Percentiles rank a stretch among this genome's conserved stretches.
Conservation (phyloP, 2,113 vertebrate species). For the Antennarius striatus region DNA sequence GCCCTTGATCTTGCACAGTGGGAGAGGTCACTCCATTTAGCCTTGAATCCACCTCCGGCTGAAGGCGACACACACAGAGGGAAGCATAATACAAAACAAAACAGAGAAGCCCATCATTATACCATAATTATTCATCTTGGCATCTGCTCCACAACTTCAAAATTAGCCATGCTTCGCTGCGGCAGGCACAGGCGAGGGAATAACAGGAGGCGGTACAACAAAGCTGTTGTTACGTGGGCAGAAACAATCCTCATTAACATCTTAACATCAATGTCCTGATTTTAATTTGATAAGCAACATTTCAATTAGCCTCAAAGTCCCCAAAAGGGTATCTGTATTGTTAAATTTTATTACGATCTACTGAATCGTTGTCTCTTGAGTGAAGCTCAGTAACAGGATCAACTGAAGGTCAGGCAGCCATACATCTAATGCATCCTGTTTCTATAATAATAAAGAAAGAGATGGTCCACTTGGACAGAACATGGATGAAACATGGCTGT, state of each 20-base stretch:
- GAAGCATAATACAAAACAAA: not conserved
- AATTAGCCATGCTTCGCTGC: constrained; percentile 35
- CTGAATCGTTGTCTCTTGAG: too few relatives aligned
- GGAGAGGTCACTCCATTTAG: constrained; percentile 88
- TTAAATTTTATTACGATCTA: not conserved
- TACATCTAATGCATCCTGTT: too few relatives aligned
- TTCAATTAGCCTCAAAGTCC: constrained; percentile 19
- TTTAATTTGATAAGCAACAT: constrained; percentile 5
- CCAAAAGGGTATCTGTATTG: not conserved
- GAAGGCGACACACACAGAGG: constrained; percentile 1
- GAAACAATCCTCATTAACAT: constrained; percentile 16
- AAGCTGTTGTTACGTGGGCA: constrained; percentile 11
- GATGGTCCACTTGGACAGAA: too few relatives aligned
- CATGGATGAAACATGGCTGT: too few relatives aligned
- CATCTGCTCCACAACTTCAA: constrained; percentile 35
- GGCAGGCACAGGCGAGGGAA: constrained; percentile 8
- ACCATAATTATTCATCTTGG: constrained; percentile 26
- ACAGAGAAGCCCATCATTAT: constrained; percentile 23
- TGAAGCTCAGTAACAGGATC: not conserved
- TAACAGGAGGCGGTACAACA: constrained; percentile 13
- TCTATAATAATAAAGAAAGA: too few relatives aligned
- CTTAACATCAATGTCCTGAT: constrained; percentile 1
- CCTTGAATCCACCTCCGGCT: constrained; percentile 89
- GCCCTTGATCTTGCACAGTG: constrained; percentile 79
- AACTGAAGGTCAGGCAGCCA: too few relatives aligned